These are phyloP conservation scores for Odontomachus brunneus DNA, from an alignment of 1,140 invertebrate genomes.

Conservation along the genomic window DNA sequence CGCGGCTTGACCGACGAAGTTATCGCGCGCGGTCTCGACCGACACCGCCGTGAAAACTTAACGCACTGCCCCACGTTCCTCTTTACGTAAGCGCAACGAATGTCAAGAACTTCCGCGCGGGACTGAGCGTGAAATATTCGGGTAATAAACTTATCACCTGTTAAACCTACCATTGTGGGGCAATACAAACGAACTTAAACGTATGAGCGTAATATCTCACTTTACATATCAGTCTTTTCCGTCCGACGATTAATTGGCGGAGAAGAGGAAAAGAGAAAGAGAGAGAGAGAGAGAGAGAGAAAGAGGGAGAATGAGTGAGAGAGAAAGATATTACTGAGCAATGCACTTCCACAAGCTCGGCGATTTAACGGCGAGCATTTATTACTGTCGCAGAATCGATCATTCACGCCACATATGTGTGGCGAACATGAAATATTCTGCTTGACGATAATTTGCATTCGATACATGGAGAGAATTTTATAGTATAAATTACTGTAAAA, in stretches of 20 bases:
- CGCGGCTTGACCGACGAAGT: conserved; percentile 9
- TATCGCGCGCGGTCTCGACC: neutral
- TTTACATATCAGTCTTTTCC: neutral
- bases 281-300: no score
- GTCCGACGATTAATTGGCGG: conserved; percentile 5
- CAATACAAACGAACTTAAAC: conserved; percentile 16
- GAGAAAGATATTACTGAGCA: no score
- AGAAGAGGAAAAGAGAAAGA: neutral
- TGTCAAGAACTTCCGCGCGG: conserved; percentile 34
- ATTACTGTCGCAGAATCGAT: neutral
- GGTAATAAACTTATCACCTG: conserved; percentile 43
- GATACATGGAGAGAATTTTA: no score
- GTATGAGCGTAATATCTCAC: conserved; percentile 25
- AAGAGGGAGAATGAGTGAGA: no score
- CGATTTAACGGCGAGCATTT: neutral
- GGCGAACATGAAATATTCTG: conserved; percentile 4
- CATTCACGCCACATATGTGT: neutral
- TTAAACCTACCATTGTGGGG: conserved; percentile 10
- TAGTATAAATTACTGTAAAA: no score
- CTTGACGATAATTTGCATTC: neutral
- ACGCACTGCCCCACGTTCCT: neutral
- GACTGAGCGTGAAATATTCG: conserved; percentile 14
- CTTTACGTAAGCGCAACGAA: conserved; percentile 39
- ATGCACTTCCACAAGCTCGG: neutral
- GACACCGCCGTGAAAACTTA: conserved; percentile 28